These are phyloP conservation scores for Mizuhopecten yessoensis DNA, from an alignment of 1,140 invertebrate species.

Conservation along the genomic window DNA sequence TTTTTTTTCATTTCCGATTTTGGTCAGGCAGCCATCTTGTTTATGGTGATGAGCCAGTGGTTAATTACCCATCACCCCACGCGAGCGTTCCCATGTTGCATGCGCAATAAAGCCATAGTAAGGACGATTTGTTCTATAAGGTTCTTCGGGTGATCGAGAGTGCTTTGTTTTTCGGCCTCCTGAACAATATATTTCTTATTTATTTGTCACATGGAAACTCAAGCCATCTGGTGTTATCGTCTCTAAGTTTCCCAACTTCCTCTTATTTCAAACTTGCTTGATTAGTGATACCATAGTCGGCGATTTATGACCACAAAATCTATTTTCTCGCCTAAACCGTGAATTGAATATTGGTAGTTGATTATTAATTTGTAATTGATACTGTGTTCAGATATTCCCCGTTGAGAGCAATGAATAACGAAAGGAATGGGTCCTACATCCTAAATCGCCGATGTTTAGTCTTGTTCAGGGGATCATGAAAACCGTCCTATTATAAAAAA, in stretches of 20 bases:
- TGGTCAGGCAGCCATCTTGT: conserved; percentile 29
- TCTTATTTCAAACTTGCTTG: conserved; percentile 34
- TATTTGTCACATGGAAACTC: conserved; percentile 4
- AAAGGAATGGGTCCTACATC: not conserved
- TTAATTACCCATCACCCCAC: not conserved
- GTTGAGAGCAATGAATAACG: not conserved
- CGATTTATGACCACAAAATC: conserved; percentile 25
- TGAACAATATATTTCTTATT: conserved; percentile 36
- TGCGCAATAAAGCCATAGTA: conserved; percentile 7
- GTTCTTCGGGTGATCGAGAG: not conserved
- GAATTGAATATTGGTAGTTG: conserved; percentile 34
- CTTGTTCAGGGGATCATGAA: conserved; percentile 32
- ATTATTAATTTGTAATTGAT: conserved; percentile 40
- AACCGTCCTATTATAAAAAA: not conserved
- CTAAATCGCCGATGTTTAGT: conserved; percentile 15
- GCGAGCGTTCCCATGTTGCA: conserved; percentile 22
- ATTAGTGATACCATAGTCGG: conserved; percentile 25
- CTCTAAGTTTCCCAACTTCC: conserved; percentile 14
- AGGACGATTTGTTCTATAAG: not conserved
- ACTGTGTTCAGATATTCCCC: not conserved
- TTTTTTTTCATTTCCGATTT: conserved; percentile 40
- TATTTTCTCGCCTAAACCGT: conserved; percentile 38
- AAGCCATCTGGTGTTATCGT: conserved; percentile 25
- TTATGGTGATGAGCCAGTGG: conserved; percentile 6
- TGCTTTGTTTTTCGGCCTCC: not conserved